Percentiles rank a stretch among this genome's conserved stretches.
Evolutionary conservation across 1,140 invertebrate genomes (phyloP).

Genomic region (Panulirus ornatus): DNA sequence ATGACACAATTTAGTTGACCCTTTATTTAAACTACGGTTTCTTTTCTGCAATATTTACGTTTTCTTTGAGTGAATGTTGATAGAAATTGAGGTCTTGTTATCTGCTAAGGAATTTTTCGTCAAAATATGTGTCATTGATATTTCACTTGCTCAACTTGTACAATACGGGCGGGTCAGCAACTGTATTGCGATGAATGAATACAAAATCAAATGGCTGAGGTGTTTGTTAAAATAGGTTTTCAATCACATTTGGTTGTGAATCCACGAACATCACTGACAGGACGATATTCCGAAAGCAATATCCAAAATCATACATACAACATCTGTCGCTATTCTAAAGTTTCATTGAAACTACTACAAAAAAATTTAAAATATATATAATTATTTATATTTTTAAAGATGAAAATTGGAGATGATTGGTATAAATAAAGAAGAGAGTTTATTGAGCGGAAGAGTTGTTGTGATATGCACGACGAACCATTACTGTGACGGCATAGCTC

Average conservation of each 20-base stretch:
- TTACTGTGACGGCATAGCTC: conserved; percentile 26
- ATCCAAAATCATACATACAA: neutral
- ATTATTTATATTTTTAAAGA: neutral
- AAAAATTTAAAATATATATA: neutral
- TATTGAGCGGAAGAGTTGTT: neutral
- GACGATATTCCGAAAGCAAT: neutral
- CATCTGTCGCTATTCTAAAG: neutral
- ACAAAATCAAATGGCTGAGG: neutral
- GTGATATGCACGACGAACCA: neutral
- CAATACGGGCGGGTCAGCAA: neutral
- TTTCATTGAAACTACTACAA: neutral
- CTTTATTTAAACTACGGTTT: no score
- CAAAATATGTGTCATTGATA: neutral
- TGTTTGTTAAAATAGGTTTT: neutral
- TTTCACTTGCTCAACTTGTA: no score
- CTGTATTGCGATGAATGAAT: neutral
- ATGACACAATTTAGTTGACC: no score
- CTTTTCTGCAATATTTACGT: no score
- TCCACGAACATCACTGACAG: neutral
- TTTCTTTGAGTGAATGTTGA: conserved; percentile 23
- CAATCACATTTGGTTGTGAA: neutral
- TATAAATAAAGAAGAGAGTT: neutral
- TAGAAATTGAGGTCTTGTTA: conserved; percentile 32
- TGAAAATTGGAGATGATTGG: neutral
- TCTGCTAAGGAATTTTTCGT: conserved; percentile 45